Evolutionary conservation across 1,140 invertebrate genomes (phyloP), one percentile per base, ranked within the genome.

Genomic region (Penaeus chinensis): DNA sequence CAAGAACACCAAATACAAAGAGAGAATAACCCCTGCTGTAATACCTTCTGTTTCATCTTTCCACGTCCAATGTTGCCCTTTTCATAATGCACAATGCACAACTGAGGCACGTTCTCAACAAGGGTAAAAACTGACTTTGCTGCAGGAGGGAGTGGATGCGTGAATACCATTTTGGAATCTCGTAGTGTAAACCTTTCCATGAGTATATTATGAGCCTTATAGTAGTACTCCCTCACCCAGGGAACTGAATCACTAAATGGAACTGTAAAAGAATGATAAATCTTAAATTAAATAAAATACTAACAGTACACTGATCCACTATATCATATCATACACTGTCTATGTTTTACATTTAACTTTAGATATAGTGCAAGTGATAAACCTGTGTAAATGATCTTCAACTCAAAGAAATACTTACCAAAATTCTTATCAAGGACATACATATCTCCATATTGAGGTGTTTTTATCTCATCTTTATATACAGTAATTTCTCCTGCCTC

Each of bases 401-500:
- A 61, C 27, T 13, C 37, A 77, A 13, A 84, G 0, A 16, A 27
- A 32, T 18, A 85, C 84, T 86, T 60, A 86, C 84, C 84, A 80
- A 86, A 86, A n/a, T 60, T 63, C 27, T 86, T 86, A 54, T 86
- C 84, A 47, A 86, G 84, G 27, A 86, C 20, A 60, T 86, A 86
- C 7, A 86, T 79, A 27, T 66, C 77, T 66, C 84, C 84, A 71
- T 66, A 66, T 22, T 80, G 71, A 22, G 84, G 84, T 27, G 20
- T 80, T 62, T 60, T 80, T 18, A 86, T 65, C 22, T 69, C 77
- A 71, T n/a, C 22, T 47, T 69, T 77, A 32, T 80, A 54, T 3
- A 86, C 42, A 19, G 22, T 24, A n/a, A 86, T 22, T 42, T 66
- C 60, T 7, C 63, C 78, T 32, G 47, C 54, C 2, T 63, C 37